Evolutionary conservation across 1,140 invertebrate genomes (phyloP), one percentile per base, ranked within the genome.

Genomic region (Aethina tumida): DNA sequence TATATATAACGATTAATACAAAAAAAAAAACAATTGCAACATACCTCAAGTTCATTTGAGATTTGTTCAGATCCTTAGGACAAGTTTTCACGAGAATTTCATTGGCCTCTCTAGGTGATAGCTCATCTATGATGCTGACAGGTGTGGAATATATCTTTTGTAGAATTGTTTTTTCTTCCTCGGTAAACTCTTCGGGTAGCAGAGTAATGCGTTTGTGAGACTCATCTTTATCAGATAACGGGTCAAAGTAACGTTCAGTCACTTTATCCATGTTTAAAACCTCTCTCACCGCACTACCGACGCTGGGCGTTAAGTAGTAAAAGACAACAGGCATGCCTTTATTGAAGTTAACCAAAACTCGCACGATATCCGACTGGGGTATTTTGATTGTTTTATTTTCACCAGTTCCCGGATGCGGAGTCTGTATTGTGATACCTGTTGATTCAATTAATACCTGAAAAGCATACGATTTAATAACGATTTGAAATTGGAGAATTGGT

Each of bases 61-160:
- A n/a, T 14, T 26, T 13, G 5, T 26, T 28, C 19, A 52, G 18
- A 35, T 58, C 54, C 36, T 73, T 74, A 1, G 80, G 77, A 39
- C 79, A 82, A 13, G 83, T 77, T 50, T 78, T 73, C 6, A 88
- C 67, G 31, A 90, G 64, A 47, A 90, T 81, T 50, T 85, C 77
- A 60, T 88, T 86, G 1, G 84, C 85, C 65, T 88, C 83, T 39
- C 74, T 74, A 10, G 66, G 53, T 41, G 62, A 80, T 4, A 91
- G 64, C 58, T 89, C 84, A 46, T 78, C 77, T 30, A 82, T 65
- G 30, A 69, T 51, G 54, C 69, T 68, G 2, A 35, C 9, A 3
- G 46, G 33, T 7, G 35, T 20, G 9, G 26, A 36, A 56, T 81
- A 87, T 40, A 86, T 73, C 17, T 64, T 50, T 57, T 77, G 77